Conservation (phyloP, 2,113 vertebrate species). For the Atherinomorus stipes region DNA sequence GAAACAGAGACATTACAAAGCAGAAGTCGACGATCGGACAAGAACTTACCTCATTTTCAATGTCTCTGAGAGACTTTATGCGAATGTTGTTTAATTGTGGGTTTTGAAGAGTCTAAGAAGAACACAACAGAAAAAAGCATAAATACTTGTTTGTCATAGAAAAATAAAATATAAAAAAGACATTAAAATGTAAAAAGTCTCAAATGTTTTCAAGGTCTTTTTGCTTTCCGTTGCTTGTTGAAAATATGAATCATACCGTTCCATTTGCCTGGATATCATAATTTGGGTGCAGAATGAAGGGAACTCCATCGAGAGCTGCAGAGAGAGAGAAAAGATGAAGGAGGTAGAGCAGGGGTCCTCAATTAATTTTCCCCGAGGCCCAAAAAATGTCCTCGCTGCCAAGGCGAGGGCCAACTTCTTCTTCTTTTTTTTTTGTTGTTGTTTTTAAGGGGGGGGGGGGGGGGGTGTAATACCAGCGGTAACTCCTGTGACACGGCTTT, state of each 20-base stretch:
- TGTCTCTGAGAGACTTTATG: slow-evolving; percentile 90
- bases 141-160: background rate
- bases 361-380: no score
- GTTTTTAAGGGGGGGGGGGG: no score
- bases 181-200: background rate
- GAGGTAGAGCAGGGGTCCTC: no score
- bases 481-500: no score
- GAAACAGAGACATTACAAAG: background rate
- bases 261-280: slow-evolving; percentile 75
- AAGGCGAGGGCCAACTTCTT: no score
- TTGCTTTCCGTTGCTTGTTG: background rate
- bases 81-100: slow-evolving; percentile 77
- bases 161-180: background rate
- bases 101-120: slow-evolving; percentile 56
- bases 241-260: slow-evolving; percentile 74
- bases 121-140: background rate
- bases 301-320: slow-evolving; percentile 90
- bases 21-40: background rate
- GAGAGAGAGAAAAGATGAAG: background rate
- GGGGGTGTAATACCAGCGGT: no score
- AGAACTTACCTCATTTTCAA: slow-evolving; percentile 87
- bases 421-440: no score
- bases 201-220: background rate
- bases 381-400: no score
- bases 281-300: slow-evolving; percentile 88